Evolutionary conservation across 2,888 invertebrate genomes (phyloP).

Genomic region (Gerosis bhagava): DNA sequence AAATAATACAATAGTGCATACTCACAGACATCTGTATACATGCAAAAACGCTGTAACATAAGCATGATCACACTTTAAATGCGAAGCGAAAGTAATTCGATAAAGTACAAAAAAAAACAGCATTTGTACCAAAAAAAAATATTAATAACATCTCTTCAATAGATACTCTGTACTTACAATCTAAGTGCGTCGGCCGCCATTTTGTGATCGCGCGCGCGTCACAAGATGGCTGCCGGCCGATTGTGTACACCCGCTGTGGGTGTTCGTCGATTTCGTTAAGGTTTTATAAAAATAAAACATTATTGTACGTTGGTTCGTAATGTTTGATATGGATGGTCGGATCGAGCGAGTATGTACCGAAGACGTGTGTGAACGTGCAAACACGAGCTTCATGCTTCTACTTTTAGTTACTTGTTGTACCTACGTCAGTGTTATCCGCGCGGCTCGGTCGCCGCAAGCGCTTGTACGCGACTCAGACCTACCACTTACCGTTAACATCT

Average conservation of each 20-base stretch:
- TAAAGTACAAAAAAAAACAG: slow-evolving; percentile 59
- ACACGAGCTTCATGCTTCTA: slow-evolving; percentile 42
- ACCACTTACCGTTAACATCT: slow-evolving; percentile 82
- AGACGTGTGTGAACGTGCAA: slow-evolving; percentile 42
- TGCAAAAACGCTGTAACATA: slow-evolving; percentile 79
- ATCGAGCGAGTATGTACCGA: slow-evolving; percentile 42
- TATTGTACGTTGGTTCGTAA: too few relatives aligned
- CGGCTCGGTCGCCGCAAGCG: slow-evolving; percentile 24
- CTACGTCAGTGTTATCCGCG: slow-evolving; percentile 31
- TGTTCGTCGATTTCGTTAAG: slow-evolving; percentile 49
- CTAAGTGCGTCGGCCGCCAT: slow-evolving; percentile 64
- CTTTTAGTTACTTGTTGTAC: slow-evolving; percentile 30
- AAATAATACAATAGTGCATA: slow-evolving; percentile 76
- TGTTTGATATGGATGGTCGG: slow-evolving; percentile 25
- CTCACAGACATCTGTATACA: slow-evolving; percentile 76
- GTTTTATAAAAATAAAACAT: too few relatives aligned
- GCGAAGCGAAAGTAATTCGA: slow-evolving; percentile 70
- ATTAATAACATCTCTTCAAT: slow-evolving; percentile 52
- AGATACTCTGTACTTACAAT: slow-evolving; percentile 71
- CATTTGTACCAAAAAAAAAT: slow-evolving; percentile 64
- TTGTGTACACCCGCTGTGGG: slow-evolving; percentile 18
- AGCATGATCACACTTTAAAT: slow-evolving; percentile 79
- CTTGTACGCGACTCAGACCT: slow-evolving; percentile 65
- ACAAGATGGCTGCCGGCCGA: slow-evolving; percentile 70
- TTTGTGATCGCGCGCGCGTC: slow-evolving; percentile 46